phyloP scores from a whole-genome alignment of 92 coral and sea anemone genomes.

The Montipora capitata region DNA sequence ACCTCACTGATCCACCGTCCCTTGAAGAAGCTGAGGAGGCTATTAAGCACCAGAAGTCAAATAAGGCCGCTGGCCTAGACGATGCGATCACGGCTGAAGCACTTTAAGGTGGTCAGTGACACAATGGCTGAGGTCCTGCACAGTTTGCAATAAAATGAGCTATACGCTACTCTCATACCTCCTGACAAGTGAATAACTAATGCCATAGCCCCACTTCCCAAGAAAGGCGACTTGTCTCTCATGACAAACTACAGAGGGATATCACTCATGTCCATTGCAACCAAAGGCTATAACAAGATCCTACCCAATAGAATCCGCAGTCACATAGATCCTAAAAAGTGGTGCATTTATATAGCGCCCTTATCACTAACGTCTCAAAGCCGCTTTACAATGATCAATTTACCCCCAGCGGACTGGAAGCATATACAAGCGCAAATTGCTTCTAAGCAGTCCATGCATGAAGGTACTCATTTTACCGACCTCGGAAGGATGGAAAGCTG shows the following conservation, averaged over 20 bases:
- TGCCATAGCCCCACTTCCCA: constrained; percentile 12
- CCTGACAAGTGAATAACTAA: neutral
- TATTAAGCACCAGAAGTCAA: neutral
- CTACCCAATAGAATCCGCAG: no score
- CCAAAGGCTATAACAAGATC: no score
- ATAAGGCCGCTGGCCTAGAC: constrained; percentile 7
- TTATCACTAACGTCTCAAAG: no score
- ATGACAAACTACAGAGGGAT: no score
- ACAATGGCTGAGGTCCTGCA: neutral
- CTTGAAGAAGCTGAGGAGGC: neutral
- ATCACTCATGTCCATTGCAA: no score
- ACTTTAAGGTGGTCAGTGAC: constrained; percentile 5
- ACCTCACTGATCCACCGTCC: neutral
- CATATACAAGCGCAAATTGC: neutral
- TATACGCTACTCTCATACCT: neutral
- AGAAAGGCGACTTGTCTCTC: no score
- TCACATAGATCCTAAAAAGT: neutral
- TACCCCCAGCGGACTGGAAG: neutral
- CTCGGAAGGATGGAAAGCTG: no score
- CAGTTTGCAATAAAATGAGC: neutral
- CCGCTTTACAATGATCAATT: no score
- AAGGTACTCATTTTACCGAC: no score
- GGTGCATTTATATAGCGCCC: no score
- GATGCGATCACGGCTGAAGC: neutral
- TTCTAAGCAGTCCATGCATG: no score